Evolutionary conservation across 2,797 vertebrate species (phyloP).

Genomic region (Triplophysa yarkandensis): DNA sequence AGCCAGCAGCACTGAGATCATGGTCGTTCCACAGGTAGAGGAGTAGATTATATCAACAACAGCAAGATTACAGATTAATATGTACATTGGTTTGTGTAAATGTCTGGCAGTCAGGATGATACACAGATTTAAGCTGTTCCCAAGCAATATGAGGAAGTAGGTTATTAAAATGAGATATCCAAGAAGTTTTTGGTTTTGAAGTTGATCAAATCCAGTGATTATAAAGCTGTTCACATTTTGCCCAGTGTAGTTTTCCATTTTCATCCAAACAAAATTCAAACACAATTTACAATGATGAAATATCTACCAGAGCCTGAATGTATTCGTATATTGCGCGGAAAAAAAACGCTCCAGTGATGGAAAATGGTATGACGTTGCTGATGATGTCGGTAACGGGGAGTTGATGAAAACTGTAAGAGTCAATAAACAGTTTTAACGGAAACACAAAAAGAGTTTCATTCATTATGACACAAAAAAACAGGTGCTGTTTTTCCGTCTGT

Average conservation of each 20-base stretch:
- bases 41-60: slow-evolving; percentile 54
- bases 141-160: slow-evolving; percentile 50
- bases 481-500: too few species aligned
- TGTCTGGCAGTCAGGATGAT: too few species aligned
- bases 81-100: slow-evolving; percentile 55
- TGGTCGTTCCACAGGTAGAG: slow-evolving; percentile 41
- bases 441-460: too few species aligned
- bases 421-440: too few species aligned
- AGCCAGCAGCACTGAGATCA: slow-evolving; percentile 53
- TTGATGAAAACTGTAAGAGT: too few species aligned
- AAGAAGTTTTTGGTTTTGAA: slow-evolving; percentile 51
- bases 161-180: slow-evolving; percentile 47
- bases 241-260: slow-evolving; percentile 48
- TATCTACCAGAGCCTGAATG: not conserved
- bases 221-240: slow-evolving; percentile 48
- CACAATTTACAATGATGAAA: not conserved
- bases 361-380: too few species aligned
- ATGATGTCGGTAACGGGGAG: too few species aligned
- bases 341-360: too few species aligned
- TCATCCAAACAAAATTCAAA: not conserved
- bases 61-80: slow-evolving; percentile 58
- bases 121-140: slow-evolving; percentile 46
- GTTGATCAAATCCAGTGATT: slow-evolving; percentile 53
- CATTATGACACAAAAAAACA: too few species aligned
- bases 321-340: not conserved